Evolutionary conservation across 1,140 invertebrate genomes (phyloP).

Genomic region (Drosophila melanogaster): DNA sequence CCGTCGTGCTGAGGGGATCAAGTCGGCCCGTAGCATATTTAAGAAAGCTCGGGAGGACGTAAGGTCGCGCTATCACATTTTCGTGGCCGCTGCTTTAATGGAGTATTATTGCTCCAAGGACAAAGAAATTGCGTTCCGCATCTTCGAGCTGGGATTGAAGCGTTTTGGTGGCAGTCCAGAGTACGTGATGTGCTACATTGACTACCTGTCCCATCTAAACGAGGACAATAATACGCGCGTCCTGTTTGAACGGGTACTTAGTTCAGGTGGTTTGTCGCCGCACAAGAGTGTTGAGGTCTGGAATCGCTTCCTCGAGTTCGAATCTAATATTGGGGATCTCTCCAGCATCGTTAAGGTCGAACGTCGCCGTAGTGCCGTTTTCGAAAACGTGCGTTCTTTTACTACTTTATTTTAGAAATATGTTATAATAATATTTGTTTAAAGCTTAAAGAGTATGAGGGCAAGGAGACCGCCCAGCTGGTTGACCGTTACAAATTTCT

Average conservation of each 20-base stretch:
- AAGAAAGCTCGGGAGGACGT: constrained; percentile 97
- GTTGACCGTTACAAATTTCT: constrained; percentile 98
- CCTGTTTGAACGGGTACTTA: constrained; percentile 97
- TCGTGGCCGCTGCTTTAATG: constrained; percentile 98
- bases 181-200: constrained; percentile 97
- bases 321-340: constrained; percentile 98
- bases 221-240: constrained; percentile 99
- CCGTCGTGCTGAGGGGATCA: constrained; percentile 98
- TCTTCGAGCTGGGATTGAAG: constrained; percentile 99
- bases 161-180: constrained; percentile 97
- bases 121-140: constrained; percentile 98
- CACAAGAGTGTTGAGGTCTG: constrained; percentile 99
- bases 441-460: constrained; percentile 97
- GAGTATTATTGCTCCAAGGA: constrained; percentile 99
- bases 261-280: constrained; percentile 95
- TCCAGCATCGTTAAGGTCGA: constrained; percentile 99
- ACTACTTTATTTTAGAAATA: no score
- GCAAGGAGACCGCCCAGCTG: constrained; percentile 97
- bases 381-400: constrained; percentile 91
- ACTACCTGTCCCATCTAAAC: constrained; percentile 99
- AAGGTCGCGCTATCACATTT: constrained; percentile 95
- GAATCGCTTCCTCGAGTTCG: constrained; percentile 99
- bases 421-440: constrained; percentile 1
- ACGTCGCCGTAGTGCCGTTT: constrained; percentile 94
- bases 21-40: constrained; percentile 96